phyloP scores from a whole-genome alignment of 2,888 invertebrate species.

The Glyphotaelius pellucidus region DNA sequence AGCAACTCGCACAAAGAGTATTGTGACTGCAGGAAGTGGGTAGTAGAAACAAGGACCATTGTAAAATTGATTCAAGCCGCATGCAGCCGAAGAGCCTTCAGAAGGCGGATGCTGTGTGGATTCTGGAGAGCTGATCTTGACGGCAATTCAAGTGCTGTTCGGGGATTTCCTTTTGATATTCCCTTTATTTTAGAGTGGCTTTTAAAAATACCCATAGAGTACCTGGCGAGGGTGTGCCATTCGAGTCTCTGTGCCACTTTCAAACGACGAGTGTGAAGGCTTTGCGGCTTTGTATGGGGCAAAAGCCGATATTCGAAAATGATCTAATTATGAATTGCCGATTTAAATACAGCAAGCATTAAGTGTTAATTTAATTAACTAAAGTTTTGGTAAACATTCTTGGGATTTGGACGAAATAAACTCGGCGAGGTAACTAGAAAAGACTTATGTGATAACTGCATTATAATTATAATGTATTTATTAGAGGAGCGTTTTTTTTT shows the following conservation, averaged over 20 bases:
- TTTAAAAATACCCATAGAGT: conserved; percentile 10
- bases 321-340: not conserved
- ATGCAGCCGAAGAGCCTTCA: conserved; percentile 31
- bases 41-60: not conserved
- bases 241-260: conserved; percentile 9
- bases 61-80: conserved; percentile 26
- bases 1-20: not conserved
- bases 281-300: not conserved
- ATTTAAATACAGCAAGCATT: not conserved
- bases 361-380: not conserved
- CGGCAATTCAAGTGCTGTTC: conserved; percentile 34
- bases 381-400: no score
- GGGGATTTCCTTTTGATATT: conserved; percentile 14
- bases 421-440: no score
- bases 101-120: conserved; percentile 4
- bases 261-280: conserved; percentile 1
- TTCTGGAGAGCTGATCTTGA: conserved; percentile 31
- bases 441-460: no score
- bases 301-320: not conserved
- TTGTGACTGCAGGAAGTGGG: not conserved
- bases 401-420: no score
- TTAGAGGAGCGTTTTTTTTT: no score
- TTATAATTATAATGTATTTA: no score
- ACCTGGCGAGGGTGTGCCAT: not conserved
- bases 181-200: conserved; percentile 39